These are phyloP conservation scores for Drosophila nigritarsus DNA, from an alignment of 2,888 invertebrate species.

Conservation along the genomic window DNA sequence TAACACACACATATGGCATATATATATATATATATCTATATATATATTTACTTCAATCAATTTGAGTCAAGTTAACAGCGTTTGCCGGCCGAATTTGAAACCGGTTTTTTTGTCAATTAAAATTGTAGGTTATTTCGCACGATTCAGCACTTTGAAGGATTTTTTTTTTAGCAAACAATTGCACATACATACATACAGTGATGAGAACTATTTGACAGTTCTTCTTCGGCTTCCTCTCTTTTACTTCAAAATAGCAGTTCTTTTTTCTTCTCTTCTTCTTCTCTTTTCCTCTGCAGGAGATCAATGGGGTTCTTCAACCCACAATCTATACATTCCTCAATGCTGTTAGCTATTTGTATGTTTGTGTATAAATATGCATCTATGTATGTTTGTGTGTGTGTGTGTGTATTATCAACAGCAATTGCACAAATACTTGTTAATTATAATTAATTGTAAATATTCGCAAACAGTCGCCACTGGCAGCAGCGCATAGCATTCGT, in stretches of 20 bases:
- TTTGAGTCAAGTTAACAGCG: constrained; percentile 13
- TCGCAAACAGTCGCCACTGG: constrained; percentile 19
- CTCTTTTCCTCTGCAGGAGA: not conserved
- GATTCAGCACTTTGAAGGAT: constrained; percentile 3
- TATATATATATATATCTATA: not conserved
- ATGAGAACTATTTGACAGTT: not conserved
- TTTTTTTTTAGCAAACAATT: not conserved
- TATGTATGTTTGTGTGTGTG: not conserved
- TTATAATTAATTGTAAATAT: constrained; percentile 44
- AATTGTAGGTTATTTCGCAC: constrained; percentile 2
- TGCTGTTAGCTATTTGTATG: not conserved
- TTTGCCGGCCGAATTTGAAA: constrained; percentile 12
- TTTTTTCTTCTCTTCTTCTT: not conserved
- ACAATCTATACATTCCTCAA: not conserved
- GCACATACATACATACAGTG: not conserved
- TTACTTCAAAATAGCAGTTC: not conserved
- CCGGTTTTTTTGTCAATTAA: constrained; percentile 7
- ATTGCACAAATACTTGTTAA: constrained; percentile 42
- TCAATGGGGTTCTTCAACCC: not conserved
- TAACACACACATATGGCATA: not conserved
- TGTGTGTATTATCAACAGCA: constrained; percentile 20
- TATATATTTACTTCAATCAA: not conserved
- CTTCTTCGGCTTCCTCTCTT: not conserved
- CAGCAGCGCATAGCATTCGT: constrained; percentile 2
- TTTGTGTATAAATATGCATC: not conserved